These are phyloP conservation scores for Eurystomus gularis DNA, from an alignment of 2,113 vertebrate genomes.

Conservation along the genomic window DNA sequence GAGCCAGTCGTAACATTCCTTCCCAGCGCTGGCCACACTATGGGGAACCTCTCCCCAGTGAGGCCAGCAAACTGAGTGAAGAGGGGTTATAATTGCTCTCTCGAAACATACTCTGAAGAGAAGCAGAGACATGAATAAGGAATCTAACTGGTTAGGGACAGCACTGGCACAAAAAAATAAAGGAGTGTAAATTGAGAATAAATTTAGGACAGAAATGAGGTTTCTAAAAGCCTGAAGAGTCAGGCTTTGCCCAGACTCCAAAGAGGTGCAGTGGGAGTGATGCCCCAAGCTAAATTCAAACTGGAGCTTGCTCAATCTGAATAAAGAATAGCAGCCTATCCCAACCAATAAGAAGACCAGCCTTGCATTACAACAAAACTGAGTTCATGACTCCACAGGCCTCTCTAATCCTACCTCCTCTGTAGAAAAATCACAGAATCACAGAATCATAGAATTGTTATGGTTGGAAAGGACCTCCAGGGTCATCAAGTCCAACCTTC, in stretches of 20 bases:
- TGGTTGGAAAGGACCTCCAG: too few species aligned
- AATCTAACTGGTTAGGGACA: neutral
- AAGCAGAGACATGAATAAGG: neutral
- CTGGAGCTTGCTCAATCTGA: neutral
- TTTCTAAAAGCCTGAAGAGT: neutral
- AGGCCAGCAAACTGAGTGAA: neutral
- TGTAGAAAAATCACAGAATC: neutral
- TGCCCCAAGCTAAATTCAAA: neutral
- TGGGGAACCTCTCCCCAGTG: neutral
- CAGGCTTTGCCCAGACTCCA: neutral
- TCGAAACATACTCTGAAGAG: neutral
- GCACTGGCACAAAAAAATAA: neutral
- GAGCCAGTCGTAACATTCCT: neutral
- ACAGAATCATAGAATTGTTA: too few species aligned
- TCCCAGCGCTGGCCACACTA: accelerated
- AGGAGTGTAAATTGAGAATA: neutral
- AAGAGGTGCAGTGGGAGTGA: neutral
- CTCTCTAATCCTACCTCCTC: neutral
- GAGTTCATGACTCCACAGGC: neutral
- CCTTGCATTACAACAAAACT: neutral
- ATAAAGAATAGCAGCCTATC: neutral
- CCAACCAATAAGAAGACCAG: neutral
- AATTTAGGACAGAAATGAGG: neutral
- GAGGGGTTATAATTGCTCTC: neutral
- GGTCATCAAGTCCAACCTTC: too few species aligned